Percentiles rank a stretch among this genome's conserved stretches.
Evolutionary conservation across 2,113 vertebrate species (phyloP).

Genomic region (Anolis sagrei): DNA sequence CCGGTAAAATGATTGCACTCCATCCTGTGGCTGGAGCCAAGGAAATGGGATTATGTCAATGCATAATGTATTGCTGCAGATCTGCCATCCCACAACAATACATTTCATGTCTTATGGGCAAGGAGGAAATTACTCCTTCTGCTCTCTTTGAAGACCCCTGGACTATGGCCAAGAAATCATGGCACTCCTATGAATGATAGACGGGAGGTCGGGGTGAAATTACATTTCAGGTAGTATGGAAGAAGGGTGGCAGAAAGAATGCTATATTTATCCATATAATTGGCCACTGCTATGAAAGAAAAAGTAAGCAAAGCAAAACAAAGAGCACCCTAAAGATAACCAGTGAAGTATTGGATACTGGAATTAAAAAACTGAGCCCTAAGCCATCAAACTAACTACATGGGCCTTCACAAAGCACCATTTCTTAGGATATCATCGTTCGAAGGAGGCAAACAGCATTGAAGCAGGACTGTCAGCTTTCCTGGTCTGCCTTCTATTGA

Average conservation of each 20-base stretch:
- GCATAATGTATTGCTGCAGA: not conserved
- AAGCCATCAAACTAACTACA: not conserved
- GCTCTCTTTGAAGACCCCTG: not conserved
- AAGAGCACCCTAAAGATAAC: not conserved
- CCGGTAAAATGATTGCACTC: rapidly evolving
- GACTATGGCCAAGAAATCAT: not conserved
- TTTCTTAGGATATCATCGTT: not conserved
- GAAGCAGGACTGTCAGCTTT: too few species aligned
- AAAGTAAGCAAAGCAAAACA: not conserved
- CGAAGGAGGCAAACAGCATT: too few species aligned
- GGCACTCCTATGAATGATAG: not conserved
- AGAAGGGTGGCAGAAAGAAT: not conserved
- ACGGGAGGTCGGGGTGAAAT: not conserved
- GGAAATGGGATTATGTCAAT: not conserved
- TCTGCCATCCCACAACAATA: not conserved
- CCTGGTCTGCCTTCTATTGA: too few species aligned
- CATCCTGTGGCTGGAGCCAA: not conserved
- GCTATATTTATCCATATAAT: not conserved
- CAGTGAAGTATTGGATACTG: too few species aligned
- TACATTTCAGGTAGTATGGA: not conserved
- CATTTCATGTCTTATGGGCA: not conserved
- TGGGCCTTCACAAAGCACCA: not conserved
- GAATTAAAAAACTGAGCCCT: not conserved
- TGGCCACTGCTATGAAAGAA: not conserved
- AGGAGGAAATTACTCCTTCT: not conserved